Percentiles rank a stretch among this genome's conserved stretches.
phyloP scores from a whole-genome alignment of 2,797 vertebrate species.

The Scolopax rusticola region DNA sequence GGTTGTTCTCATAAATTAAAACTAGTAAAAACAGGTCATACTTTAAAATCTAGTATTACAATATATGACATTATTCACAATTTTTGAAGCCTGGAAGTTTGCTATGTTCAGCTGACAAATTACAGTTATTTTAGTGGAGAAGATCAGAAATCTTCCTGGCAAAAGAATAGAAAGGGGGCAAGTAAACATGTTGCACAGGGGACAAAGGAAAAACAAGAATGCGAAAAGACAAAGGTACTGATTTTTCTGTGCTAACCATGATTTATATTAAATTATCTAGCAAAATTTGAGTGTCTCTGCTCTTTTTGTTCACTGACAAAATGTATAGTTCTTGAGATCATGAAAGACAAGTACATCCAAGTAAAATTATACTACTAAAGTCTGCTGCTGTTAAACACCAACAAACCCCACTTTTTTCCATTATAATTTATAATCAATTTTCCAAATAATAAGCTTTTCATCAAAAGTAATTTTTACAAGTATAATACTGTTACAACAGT shows the following conservation, averaged over 20 bases:
- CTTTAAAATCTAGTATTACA: background rate
- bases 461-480: background rate
- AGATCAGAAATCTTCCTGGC: background rate
- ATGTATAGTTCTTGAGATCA: background rate
- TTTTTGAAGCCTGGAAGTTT: background rate
- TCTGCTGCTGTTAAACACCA: background rate
- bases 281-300: background rate
- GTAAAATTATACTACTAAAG: background rate
- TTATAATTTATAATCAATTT: background rate
- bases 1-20: background rate
- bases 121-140: background rate
- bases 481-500: background rate
- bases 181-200: background rate
- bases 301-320: background rate
- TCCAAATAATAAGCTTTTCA: background rate
- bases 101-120: background rate
- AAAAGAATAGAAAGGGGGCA: background rate
- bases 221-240: background rate
- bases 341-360: background rate
- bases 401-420: background rate
- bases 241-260: background rate
- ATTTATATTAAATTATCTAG: background rate
- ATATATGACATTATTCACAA: background rate
- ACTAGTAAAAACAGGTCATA: background rate
- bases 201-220: background rate